Conservation (phyloP, 2,797 vertebrate genomes). For the Arctocebus calabarensis region DNA sequence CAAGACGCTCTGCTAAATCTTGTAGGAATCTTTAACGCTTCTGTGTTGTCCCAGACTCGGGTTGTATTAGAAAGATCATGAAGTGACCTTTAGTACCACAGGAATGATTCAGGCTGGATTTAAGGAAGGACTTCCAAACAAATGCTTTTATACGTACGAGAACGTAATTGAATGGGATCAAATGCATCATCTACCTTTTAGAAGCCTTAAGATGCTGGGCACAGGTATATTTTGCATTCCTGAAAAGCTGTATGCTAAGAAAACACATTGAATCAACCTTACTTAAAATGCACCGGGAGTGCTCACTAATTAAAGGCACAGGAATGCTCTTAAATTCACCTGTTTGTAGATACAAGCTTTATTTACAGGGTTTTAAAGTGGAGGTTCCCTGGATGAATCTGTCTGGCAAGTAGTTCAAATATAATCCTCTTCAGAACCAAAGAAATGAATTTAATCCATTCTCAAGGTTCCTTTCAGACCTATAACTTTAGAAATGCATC, state of each 20-base stretch:
- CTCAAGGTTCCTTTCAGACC: conserved; percentile 38
- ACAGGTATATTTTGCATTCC: conserved; percentile 53
- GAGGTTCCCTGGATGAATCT: background rate
- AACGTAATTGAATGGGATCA: background rate
- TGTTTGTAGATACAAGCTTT: conserved; percentile 66
- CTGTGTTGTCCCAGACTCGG: background rate
- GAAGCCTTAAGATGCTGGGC: conserved; percentile 2
- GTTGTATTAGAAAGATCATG: background rate
- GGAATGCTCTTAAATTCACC: conserved; percentile 35
- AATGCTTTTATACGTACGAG: background rate
- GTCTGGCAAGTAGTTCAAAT: conserved; percentile 1
- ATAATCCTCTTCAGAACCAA: conserved; percentile 10
- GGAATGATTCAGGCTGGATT: background rate
- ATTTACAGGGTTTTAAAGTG: conserved; percentile 46
- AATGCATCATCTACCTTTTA: background rate
- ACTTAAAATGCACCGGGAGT: conserved; percentile 34
- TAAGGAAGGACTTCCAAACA: background rate
- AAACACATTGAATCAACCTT: background rate
- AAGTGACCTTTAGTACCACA: background rate
- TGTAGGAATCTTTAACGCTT: background rate
- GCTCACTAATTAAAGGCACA: background rate
- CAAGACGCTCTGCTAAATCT: background rate
- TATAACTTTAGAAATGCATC: background rate
- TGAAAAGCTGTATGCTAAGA: conserved; percentile 59
- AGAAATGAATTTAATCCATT: background rate